These are phyloP conservation scores for Xestia c-nigrum DNA, from an alignment of 2,888 invertebrate genomes.

Conservation along the genomic window DNA sequence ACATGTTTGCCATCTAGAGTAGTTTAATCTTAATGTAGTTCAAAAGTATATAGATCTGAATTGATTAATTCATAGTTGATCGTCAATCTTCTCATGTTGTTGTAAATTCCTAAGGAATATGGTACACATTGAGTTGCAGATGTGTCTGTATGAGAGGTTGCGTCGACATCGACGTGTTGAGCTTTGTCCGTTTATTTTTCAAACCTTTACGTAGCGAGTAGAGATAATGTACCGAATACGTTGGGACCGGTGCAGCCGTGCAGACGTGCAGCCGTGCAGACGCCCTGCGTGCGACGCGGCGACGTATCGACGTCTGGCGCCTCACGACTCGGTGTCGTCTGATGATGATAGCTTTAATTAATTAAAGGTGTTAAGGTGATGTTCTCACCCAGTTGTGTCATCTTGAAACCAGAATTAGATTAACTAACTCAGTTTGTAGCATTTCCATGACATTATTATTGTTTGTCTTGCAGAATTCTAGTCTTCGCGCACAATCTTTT, in stretches of 20 bases:
- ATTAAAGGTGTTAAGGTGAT: slow-evolving; percentile 71
- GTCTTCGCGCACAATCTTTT: slow-evolving; percentile 88
- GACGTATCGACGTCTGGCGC: slow-evolving; percentile 7
- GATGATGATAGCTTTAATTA: slow-evolving; percentile 84
- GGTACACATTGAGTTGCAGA: slow-evolving; percentile 59
- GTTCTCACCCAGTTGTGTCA: slow-evolving; percentile 62
- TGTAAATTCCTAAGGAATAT: slow-evolving; percentile 65
- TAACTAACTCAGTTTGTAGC: slow-evolving; percentile 71
- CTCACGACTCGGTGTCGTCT: slow-evolving; percentile 73
- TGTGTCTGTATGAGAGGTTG: slow-evolving; percentile 54
- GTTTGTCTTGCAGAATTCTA: slow-evolving; percentile 85
- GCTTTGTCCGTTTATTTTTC: slow-evolving; percentile 65
- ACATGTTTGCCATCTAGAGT: slow-evolving; percentile 80
- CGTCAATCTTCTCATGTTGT: slow-evolving; percentile 66
- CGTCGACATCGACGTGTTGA: slow-evolving; percentile 49
- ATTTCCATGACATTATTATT: slow-evolving; percentile 81
- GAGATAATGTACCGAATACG: slow-evolving; percentile 63
- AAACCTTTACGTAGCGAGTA: slow-evolving; percentile 70
- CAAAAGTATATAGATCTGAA: slow-evolving; percentile 81
- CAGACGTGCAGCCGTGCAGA: slow-evolving; percentile 2
- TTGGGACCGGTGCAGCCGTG: slow-evolving; percentile 46
- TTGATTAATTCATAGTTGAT: slow-evolving; percentile 69
- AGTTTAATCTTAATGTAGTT: slow-evolving; percentile 74
- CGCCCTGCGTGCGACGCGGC: too few relatives aligned
- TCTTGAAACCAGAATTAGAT: slow-evolving; percentile 58